Percentiles rank a stretch among this genome's conserved stretches.
Conservation (phyloP, 2,888 invertebrate species). For the Aphidius colemani region DNA sequence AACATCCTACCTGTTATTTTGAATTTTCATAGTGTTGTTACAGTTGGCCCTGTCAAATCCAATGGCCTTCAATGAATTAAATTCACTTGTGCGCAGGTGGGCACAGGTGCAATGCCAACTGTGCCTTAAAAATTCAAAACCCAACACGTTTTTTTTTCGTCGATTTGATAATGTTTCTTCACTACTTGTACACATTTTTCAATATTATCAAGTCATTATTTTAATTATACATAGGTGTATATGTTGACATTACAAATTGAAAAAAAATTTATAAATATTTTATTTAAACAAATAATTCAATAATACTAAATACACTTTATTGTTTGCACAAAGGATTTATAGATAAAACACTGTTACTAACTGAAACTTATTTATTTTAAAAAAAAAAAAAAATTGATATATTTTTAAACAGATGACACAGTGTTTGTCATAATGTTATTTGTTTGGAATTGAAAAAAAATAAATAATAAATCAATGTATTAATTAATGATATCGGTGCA, state of each 20-base stretch:
- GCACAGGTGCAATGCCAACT: constrained; percentile 56
- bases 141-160: not conserved
- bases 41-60: constrained; percentile 37
- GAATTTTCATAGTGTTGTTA: constrained; percentile 31
- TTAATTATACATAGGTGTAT: too few relatives aligned
- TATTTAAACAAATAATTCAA: not conserved
- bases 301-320: not conserved
- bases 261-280: not conserved
- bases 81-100: constrained; percentile 42
- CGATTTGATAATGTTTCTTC: not conserved
- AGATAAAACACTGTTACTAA: not conserved
- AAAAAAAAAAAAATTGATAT: too few relatives aligned
- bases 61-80: constrained; percentile 35
- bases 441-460: not conserved
- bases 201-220: not conserved
- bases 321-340: not conserved
- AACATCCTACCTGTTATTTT: constrained; percentile 24
- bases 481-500: not conserved
- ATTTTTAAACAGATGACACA: too few relatives aligned
- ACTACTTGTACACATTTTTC: too few relatives aligned
- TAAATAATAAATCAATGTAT: not conserved
- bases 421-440: too few relatives aligned
- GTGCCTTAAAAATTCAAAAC: constrained; percentile 48
- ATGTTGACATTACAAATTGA: not conserved
- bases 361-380: too few relatives aligned